These are phyloP conservation scores for Empis stercorea DNA, from an alignment of 2,888 invertebrate species.

Conservation along the genomic window DNA sequence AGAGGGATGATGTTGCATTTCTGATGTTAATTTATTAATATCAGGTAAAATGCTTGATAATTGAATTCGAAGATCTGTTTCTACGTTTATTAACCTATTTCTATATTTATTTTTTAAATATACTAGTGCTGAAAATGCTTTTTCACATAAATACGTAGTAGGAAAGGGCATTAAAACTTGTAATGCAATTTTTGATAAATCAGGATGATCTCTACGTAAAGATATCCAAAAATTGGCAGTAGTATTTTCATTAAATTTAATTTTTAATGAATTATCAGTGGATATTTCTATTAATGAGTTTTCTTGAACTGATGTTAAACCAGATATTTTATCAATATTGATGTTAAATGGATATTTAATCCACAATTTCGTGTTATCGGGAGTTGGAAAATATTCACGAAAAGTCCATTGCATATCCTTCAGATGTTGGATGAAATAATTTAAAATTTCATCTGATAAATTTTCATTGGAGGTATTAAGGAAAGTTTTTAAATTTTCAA, in stretches of 20 bases:
- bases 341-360: no score
- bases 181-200: not conserved
- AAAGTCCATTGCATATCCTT: not conserved
- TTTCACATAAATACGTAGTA: no score
- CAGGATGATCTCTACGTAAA: not conserved
- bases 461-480: not conserved
- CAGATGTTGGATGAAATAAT: not conserved
- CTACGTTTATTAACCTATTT: conserved; percentile 1
- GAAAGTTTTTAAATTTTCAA: not conserved
- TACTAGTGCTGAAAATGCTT: no score
- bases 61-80: conserved; percentile 1
- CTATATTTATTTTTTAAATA: not conserved
- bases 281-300: not conserved
- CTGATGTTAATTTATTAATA: not conserved
- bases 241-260: not conserved
- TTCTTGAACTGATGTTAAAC: not conserved
- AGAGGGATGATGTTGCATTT: not conserved
- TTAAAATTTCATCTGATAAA: not conserved
- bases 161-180: not conserved
- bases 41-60: not conserved
- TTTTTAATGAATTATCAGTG: not conserved
- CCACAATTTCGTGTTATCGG: not conserved
- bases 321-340: no score
- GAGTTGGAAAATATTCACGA: not conserved
- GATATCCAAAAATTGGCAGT: not conserved